Base-by-base conservation (phyloP, 2,888 invertebrate genomes). In the Saturnia pavonia region DNA sequence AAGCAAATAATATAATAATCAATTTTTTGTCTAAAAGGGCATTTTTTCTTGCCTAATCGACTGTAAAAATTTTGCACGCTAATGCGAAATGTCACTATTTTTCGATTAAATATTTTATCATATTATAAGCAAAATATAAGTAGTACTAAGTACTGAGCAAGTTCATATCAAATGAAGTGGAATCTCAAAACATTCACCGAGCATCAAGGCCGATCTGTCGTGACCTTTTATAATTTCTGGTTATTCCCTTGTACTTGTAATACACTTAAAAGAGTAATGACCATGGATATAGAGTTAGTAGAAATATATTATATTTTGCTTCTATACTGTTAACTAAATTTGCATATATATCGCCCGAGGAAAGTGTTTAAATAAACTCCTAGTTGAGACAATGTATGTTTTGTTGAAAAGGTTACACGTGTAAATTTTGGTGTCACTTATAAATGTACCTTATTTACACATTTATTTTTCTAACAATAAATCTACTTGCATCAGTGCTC, bases 251-350 rank as follows among this genome's bases (percentile, higher is more conserved):
- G 78, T 80, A 78, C 78, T 77, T 81, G 81, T 80, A 79, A 80
- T 76, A 80, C 77, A 81, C 80, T 85, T 83, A 84, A 84, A 85
- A 86, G 87, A 88, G 82, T 85, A 86, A 87, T 87, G 86, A 79
- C 78, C 77, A 69, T 75, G 81, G 80, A 85, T 87, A 86, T 85
- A 82, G 84, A 85, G 84, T 86, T 82, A 81, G 78, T 74, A 71
- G 65, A 43, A 63, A 68, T 71, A 43, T 73, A 77, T 68, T 73
- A 74, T 69, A 78, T 75, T 80, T 77, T 69, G 65, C 72, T 75
- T 76, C 75, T 82, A 74, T 76, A 68, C 67, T 70, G 54, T 48
- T 75, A 84, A 78, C 71, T 74, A 78, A 69, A 80, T 76, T 84
- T 69, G 76, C 71, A 65, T 75, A 74, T 45, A 65, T 27, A 42